A percentile compares a stretch with the other conserved stretches of the same genome.
These are phyloP conservation scores for Neoniphon sammara DNA, from an alignment of 2,797 vertebrate species.

Conservation along the genomic window DNA sequence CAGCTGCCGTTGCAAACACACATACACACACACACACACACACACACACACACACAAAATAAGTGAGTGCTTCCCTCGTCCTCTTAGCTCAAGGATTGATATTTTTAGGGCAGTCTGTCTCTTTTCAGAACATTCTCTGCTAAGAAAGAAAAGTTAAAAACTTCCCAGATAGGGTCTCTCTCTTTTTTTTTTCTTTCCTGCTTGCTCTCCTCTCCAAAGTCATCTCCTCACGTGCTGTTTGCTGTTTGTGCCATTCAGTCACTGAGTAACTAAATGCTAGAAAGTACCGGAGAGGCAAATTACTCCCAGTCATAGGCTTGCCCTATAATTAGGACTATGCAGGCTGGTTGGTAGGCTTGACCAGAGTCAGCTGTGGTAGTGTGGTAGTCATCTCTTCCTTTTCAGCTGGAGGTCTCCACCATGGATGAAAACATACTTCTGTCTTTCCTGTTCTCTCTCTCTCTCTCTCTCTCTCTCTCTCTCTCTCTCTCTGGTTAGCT, in stretches of 20 bases:
- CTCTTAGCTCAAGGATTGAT: not conserved
- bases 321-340: slow-evolving; percentile 69
- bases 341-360: slow-evolving; percentile 24
- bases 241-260: slow-evolving; percentile 43
- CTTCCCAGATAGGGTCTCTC: not conserved
- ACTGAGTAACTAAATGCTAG: slow-evolving; percentile 45
- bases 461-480: no score
- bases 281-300: slow-evolving; percentile 63
- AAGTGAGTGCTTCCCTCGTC: slow-evolving; percentile 9
- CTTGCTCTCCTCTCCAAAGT: slow-evolving; percentile 6
- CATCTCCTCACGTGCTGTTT: slow-evolving; percentile 40
- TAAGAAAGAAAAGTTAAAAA: not conserved
- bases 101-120: slow-evolving; percentile 6
- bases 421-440: not conserved
- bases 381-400: slow-evolving; percentile 41
- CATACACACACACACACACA: slow-evolving; percentile 8
- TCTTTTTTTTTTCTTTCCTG: not conserved
- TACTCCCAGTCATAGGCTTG: slow-evolving; percentile 59
- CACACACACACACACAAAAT: no score
- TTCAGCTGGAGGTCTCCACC: slow-evolving; percentile 27
- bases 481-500: slow-evolving; percentile 6
- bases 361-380: slow-evolving; percentile 55
- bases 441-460: not conserved
- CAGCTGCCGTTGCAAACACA: slow-evolving; percentile 30
- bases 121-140: slow-evolving; percentile 11